phyloP scores from a whole-genome alignment of 1,140 invertebrate species.

The Drosophila ohnishii region DNA sequence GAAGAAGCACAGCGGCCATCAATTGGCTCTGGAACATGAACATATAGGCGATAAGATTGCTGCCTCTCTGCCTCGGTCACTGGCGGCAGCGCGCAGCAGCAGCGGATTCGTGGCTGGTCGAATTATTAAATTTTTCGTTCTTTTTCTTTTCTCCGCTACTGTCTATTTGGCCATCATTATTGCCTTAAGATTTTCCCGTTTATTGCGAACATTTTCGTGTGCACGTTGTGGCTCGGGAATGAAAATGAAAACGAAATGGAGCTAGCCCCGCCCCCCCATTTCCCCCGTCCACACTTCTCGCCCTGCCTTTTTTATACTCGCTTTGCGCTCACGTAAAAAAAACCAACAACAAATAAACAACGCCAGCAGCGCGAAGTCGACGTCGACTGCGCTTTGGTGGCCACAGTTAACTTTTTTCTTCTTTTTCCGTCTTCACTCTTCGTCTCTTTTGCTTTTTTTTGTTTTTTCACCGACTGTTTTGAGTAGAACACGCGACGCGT shows the following conservation, averaged over 20 bases:
- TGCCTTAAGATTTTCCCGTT: slow-evolving; percentile 12
- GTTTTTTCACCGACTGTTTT: neutral
- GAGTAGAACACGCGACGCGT: slow-evolving; percentile 15
- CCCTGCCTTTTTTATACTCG: slow-evolving; percentile 11
- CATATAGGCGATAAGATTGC: slow-evolving; percentile 38
- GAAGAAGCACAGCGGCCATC: slow-evolving; percentile 17
- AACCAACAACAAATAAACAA: slow-evolving; percentile 46
- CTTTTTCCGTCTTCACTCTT: slow-evolving; percentile 9
- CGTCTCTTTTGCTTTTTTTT: neutral
- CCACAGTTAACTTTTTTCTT: slow-evolving; percentile 48
- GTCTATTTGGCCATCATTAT: slow-evolving; percentile 22
- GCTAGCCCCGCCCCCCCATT: slow-evolving; percentile 12
- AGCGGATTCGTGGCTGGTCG: slow-evolving; percentile 8
- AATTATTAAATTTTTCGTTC: slow-evolving; percentile 8
- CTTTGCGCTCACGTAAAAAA: slow-evolving; percentile 17
- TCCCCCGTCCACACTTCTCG: slow-evolving; percentile 7
- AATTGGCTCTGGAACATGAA: slow-evolving; percentile 30
- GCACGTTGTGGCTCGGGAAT: slow-evolving; percentile 14
- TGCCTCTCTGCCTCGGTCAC: slow-evolving; percentile 15
- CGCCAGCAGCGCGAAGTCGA: slow-evolving; percentile 20
- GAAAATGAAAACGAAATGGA: slow-evolving; percentile 6
- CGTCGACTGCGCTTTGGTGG: slow-evolving; percentile 40
- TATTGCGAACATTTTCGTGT: slow-evolving; percentile 5
- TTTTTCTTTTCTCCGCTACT: slow-evolving; percentile 3
- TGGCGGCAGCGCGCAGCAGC: slow-evolving; percentile 19